These are phyloP conservation scores for Rutpela maculata DNA, from an alignment of 2,888 invertebrate genomes.

Conservation along the genomic window DNA sequence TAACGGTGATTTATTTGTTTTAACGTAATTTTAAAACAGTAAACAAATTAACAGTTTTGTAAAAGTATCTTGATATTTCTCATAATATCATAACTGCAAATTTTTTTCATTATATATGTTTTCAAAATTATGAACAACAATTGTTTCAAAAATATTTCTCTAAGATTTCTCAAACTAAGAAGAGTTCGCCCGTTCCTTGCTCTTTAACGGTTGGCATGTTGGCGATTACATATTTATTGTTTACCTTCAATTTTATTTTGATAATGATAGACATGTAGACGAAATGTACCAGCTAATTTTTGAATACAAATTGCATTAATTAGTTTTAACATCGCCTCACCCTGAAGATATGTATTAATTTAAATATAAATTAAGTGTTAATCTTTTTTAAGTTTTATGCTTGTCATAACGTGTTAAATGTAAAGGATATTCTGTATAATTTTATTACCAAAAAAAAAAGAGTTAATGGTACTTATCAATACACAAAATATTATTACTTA, in stretches of 20 bases:
- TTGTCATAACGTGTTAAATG: slow-evolving; percentile 18
- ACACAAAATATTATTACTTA: neutral
- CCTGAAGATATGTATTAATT: slow-evolving; percentile 16
- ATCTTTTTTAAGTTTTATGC: slow-evolving; percentile 5
- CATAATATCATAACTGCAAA: no score
- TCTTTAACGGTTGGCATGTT: no score
- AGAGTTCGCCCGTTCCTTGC: no score
- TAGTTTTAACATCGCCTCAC: neutral
- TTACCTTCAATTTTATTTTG: neutral
- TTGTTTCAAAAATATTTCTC: no score
- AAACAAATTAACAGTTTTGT: no score
- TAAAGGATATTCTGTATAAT: neutral
- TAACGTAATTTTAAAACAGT: no score
- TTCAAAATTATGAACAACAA: no score
- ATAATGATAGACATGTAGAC: neutral
- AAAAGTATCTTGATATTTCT: no score
- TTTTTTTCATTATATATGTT: no score
- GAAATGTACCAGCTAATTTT: neutral
- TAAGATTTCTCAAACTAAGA: no score
- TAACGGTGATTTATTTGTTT: no score
- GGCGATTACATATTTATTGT: slow-evolving; percentile 1
- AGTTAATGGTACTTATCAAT: neutral
- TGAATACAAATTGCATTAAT: neutral
- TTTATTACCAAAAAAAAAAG: neutral
- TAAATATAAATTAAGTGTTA: slow-evolving; percentile 16